These are phyloP conservation scores for Mormyrops attenuatus DNA, from an alignment of 2,797 vertebrate species.

Conservation along the genomic window DNA sequence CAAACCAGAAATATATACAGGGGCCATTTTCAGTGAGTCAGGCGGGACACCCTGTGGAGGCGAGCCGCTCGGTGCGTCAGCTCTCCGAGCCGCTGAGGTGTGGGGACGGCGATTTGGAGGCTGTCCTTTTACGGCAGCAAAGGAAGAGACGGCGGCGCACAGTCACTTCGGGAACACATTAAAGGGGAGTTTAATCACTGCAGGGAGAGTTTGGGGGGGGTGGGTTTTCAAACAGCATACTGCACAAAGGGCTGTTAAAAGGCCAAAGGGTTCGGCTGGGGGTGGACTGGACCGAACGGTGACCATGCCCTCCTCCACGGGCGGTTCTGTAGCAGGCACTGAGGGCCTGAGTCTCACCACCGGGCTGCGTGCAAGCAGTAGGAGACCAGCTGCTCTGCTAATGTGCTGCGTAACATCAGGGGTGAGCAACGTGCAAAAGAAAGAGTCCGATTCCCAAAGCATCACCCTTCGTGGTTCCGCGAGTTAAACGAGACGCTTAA, in stretches of 20 bases:
- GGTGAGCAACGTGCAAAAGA: background rate
- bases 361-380: background rate
- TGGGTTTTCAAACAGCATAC: conserved; percentile 80
- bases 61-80: background rate
- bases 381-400: background rate
- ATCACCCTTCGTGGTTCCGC: background rate
- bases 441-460: background rate
- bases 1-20: conserved; percentile 7
- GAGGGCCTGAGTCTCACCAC: conserved; percentile 52
- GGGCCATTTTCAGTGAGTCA: background rate
- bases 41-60: background rate
- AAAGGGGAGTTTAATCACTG: conserved; percentile 72
- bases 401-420: background rate
- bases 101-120: background rate
- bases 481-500: background rate
- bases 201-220: conserved; percentile 70
- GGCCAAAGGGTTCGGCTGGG: conserved; percentile 70
- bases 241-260: conserved; percentile 77
- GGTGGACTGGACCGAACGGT: conserved; percentile 71
- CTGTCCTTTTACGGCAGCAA: background rate
- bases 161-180: conserved; percentile 48
- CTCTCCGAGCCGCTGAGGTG: background rate
- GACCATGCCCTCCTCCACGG: conserved; percentile 74
- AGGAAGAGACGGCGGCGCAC: background rate
- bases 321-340: conserved; percentile 50